Evolutionary conservation across 2,113 vertebrate species (phyloP), one percentile per base, ranked within the genome.

Genomic region (Callaeas wilsoni): DNA sequence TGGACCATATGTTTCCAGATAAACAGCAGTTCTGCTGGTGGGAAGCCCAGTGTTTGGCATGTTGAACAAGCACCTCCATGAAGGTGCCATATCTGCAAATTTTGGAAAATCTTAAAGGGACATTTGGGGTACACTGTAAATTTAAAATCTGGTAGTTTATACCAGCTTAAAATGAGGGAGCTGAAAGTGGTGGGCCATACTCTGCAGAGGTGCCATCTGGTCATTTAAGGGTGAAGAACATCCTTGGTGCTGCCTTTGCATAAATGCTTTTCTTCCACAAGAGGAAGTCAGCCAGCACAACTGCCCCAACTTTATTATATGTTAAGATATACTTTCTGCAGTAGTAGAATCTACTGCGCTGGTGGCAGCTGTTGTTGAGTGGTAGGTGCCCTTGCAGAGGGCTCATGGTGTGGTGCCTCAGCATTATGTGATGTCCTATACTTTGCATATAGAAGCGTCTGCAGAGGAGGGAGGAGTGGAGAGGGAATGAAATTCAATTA

Each of bases 401-500:
- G 75, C 67, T 30, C 27, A 4, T 35, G 2, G 19, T 7, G 29
- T 27, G 55, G 91, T 67, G 78, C 63, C 33, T 93, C 53, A n/a
- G 50, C 41, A 12, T 55, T 90, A 8, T 27, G 30, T 9, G 27
- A 8, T n/a, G 63, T 39, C 53, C 52, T 91, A 1, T 12, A 7
- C 77, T 92, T 73, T 10, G 12, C 8, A 5, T 90, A 74, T 56
- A 9, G 52, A 84, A 75, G 64, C 44, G 69, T 87, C 91, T 92
- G 85, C 87, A 80, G 92, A 90, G 83, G 83, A 70, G 26, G 52
- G 75, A 91, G 82, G 85, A 89, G 69, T 49, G 4, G 73, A 82
- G 69, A 93, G 80, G 73, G 79, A 95, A 60, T 69, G 89, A 70
- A 92, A 96, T 88, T 94, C 76, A 95, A 77, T 97, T 95, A 95